Percentiles rank a stretch among this genome's conserved stretches.
phyloP scores from a whole-genome alignment of 2,113 vertebrate genomes.

The Onychostoma macrolepis region DNA sequence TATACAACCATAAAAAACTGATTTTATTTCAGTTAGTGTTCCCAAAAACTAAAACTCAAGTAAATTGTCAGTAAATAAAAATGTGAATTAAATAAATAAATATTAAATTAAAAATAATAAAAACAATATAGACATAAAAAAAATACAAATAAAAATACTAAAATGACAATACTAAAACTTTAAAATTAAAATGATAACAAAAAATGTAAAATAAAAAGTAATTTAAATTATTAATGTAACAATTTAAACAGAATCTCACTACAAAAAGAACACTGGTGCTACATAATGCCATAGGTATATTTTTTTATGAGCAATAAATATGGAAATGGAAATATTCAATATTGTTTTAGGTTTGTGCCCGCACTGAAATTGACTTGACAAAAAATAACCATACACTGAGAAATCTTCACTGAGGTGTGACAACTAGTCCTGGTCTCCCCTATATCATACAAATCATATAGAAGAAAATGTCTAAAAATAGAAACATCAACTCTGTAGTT shows the following conservation, averaged over 20 bases:
- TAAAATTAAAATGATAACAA: neutral
- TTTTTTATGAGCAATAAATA: neutral
- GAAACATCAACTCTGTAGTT: neutral
- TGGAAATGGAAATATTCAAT: neutral
- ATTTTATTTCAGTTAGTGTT: too few relatives aligned
- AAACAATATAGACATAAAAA: too few relatives aligned
- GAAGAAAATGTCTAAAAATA: slow-evolving; percentile 10
- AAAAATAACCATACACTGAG: neutral
- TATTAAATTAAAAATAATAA: neutral
- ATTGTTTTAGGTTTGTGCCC: neutral
- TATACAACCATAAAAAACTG: neutral
- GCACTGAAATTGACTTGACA: neutral
- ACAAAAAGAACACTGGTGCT: neutral
- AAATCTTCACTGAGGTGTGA: neutral
- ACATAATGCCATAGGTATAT: neutral
- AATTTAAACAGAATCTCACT: neutral
- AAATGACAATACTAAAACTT: neutral
- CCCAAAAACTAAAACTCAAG: too few relatives aligned
- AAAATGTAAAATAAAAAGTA: neutral
- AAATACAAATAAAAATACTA: neutral
- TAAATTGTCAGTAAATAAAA: too few relatives aligned
- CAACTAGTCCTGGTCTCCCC: neutral
- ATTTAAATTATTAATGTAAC: neutral
- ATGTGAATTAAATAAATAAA: neutral
- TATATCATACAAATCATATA: neutral